A percentile compares a stretch with the other conserved stretches of the same genome.
These are phyloP conservation scores for Drosophila prostipennis DNA, from an alignment of 2,888 invertebrate genomes.

Conservation along the genomic window DNA sequence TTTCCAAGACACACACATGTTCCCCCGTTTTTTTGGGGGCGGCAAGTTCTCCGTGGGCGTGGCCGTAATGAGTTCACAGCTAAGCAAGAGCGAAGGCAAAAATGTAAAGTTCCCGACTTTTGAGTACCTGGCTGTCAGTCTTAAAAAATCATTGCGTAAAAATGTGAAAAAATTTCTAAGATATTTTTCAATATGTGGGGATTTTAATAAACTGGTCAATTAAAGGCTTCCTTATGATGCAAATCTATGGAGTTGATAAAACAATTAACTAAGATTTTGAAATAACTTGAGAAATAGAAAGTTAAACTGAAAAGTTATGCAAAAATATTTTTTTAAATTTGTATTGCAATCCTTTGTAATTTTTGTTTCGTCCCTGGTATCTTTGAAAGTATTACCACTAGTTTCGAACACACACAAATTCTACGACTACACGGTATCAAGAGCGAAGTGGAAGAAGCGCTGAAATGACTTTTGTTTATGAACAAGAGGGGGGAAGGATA, in stretches of 20 bases:
- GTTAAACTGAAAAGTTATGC: too few relatives aligned
- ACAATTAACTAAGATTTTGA: too few relatives aligned
- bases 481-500: neutral
- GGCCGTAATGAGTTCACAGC: conserved; percentile 49
- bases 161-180: neutral
- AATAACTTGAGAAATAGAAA: too few relatives aligned
- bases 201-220: too few relatives aligned
- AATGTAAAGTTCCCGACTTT: neutral
- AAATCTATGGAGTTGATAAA: too few relatives aligned
- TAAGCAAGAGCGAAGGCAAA: neutral
- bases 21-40: conserved; percentile 24
- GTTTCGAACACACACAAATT: neutral
- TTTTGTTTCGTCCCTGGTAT: neutral
- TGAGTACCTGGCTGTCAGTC: neutral
- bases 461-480: conserved; percentile 63
- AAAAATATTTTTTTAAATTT: too few relatives aligned
- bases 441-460: conserved; percentile 12
- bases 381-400: neutral
- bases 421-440: neutral
- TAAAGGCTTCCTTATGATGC: too few relatives aligned
- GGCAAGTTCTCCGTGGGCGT: conserved; percentile 46
- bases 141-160: neutral
- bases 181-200: too few relatives aligned
- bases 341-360: too few relatives aligned
- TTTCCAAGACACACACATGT: conserved; percentile 44